These are phyloP conservation scores for Paraplagusia blochii DNA, from an alignment of 2,113 vertebrate species.

Conservation along the genomic window DNA sequence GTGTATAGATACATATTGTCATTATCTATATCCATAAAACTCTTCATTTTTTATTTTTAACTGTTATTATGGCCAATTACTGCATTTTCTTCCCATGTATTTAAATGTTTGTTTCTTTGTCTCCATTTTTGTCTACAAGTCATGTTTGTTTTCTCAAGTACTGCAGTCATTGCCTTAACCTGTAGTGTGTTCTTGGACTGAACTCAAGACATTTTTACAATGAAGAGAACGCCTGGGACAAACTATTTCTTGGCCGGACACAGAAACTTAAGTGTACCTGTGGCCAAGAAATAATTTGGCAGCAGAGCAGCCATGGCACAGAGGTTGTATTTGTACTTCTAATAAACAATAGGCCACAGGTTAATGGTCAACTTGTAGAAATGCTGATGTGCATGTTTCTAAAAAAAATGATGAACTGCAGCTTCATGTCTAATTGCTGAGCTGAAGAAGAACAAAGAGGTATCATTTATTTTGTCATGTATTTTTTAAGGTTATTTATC, in stretches of 20 bases:
- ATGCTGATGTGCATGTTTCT: not conserved
- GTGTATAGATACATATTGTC: too few relatives aligned
- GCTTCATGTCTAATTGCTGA: too few relatives aligned
- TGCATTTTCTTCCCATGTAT: not conserved
- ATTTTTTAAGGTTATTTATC: too few relatives aligned
- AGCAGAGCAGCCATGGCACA: not conserved
- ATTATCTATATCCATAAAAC: too few relatives aligned
- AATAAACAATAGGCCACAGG: not conserved
- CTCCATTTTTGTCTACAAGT: not conserved
- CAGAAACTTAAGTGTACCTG: not conserved
- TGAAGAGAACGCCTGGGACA: not conserved
- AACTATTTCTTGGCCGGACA: not conserved
- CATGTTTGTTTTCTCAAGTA: not conserved
- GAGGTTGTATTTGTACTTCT: not conserved
- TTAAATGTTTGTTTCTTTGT: not conserved
- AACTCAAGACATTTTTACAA: not conserved
- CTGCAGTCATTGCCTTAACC: not conserved
- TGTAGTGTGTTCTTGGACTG: not conserved
- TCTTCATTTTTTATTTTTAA: too few relatives aligned
- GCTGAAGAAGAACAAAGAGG: too few relatives aligned
- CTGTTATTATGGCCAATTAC: too few relatives aligned
- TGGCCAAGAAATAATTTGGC: not conserved
- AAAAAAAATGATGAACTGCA: not conserved
- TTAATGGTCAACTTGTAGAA: not conserved
- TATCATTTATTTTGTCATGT: too few relatives aligned